Percentiles rank a stretch among this genome's conserved stretches.
Evolutionary conservation across 1,140 invertebrate genomes (phyloP).

Genomic region (Drosophila simulans): DNA sequence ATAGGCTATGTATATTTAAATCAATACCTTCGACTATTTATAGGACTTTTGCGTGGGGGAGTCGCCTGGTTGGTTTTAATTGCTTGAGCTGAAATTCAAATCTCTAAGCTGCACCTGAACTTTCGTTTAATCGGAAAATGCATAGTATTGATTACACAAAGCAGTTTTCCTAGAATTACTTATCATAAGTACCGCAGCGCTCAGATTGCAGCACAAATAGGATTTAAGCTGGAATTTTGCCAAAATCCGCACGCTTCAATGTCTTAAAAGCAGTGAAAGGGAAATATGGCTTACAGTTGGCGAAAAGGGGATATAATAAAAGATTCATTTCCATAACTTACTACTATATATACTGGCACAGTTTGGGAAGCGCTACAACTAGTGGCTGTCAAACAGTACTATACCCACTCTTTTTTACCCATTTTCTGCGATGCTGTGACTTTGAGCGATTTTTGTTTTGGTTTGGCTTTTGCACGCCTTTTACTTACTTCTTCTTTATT

Average conservation of each 20-base stretch:
- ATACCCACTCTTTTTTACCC: not conserved
- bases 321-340: too few relatives aligned
- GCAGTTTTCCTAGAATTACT: slow-evolving; percentile 1
- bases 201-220: not conserved
- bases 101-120: not conserved
- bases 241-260: too few relatives aligned
- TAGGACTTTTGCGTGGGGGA: slow-evolving; percentile 8
- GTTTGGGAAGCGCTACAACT: slow-evolving; percentile 15
- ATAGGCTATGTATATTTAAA: slow-evolving; percentile 15
- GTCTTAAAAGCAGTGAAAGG: too few relatives aligned
- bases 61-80: not conserved
- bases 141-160: not conserved
- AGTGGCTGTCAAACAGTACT: slow-evolving; percentile 22
- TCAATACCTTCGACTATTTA: slow-evolving; percentile 21
- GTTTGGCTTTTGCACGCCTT: slow-evolving; percentile 6
- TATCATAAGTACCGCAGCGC: not conserved
- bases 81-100: not conserved
- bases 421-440: slow-evolving; percentile 20
- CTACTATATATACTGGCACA: not conserved
- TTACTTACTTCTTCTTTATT: not conserved
- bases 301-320: too few relatives aligned
- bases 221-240: slow-evolving; percentile 1
- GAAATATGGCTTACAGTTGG: too few relatives aligned
- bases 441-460: slow-evolving; percentile 33
- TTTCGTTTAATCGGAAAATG: too few relatives aligned